A percentile compares a stretch with the other conserved stretches of the same genome.
Evolutionary conservation across 35 echinoderm and acorn worm species (phyloP).

Genomic region (Lytechinus pictus): DNA sequence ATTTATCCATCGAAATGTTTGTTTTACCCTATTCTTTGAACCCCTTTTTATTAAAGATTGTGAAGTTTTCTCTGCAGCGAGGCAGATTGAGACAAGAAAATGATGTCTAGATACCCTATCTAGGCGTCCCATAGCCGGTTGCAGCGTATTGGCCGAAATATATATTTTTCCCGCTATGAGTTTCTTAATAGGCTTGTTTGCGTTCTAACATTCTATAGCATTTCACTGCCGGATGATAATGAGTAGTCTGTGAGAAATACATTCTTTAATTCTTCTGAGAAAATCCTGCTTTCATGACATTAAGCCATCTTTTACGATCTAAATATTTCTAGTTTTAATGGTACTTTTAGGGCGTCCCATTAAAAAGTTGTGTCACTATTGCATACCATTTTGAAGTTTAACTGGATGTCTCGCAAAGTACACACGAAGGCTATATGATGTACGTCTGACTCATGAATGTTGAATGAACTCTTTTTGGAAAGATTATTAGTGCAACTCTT

Average conservation of each 20-base stretch:
- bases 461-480: not conserved
- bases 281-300: not conserved
- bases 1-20: too few species aligned
- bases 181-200: not conserved
- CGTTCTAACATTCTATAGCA: not conserved
- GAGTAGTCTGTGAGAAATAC: not conserved
- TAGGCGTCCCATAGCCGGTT: not conserved
- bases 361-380: not conserved
- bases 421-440: not conserved
- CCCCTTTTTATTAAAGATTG: too few species aligned
- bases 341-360: not conserved
- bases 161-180: not conserved
- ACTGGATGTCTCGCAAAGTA: not conserved
- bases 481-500: not conserved
- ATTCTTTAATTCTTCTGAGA: not conserved
- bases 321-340: not conserved
- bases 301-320: not conserved
- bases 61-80: not conserved
- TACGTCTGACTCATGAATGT: not conserved
- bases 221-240: not conserved
- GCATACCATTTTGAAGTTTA: not conserved
- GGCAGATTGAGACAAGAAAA: not conserved
- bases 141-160: not conserved
- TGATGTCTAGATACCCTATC: not conserved
- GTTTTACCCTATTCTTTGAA: too few species aligned